Evolutionary conservation across 2,797 vertebrate species (phyloP).

Genomic region (Mormyrops attenuatus): DNA sequence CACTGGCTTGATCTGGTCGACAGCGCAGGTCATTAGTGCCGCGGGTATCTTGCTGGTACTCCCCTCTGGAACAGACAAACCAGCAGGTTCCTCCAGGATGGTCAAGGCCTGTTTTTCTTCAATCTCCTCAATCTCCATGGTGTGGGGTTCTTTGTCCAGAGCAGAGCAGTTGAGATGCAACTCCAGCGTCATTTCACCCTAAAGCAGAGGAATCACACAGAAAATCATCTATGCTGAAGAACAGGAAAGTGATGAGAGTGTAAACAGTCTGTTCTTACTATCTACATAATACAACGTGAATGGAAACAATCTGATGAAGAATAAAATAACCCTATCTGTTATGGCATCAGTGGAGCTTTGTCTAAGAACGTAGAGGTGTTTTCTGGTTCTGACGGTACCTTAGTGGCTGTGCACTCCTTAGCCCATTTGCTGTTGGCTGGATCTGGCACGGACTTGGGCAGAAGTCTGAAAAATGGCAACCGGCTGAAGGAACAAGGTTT

Average conservation of each 20-base stretch:
- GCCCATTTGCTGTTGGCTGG: slow-evolving; percentile 88
- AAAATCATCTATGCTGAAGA: neutral
- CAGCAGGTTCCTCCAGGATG: neutral
- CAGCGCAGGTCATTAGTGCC: neutral
- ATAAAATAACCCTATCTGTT: neutral
- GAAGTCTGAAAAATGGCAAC: slow-evolving; percentile 41
- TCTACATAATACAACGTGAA: neutral
- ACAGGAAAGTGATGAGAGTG: neutral
- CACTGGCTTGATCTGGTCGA: slow-evolving; percentile 17
- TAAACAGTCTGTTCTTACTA: neutral
- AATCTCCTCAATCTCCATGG: slow-evolving; percentile 63
- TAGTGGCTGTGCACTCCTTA: slow-evolving; percentile 52
- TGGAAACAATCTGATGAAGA: neutral
- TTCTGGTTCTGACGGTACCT: slow-evolving; percentile 57
- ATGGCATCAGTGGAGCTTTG: neutral
- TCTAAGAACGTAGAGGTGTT: neutral
- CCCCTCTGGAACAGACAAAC: neutral
- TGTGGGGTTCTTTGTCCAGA: slow-evolving; percentile 56
- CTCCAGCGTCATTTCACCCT: slow-evolving; percentile 60
- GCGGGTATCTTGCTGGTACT: neutral
- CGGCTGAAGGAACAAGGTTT: slow-evolving; percentile 31
- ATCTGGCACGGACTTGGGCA: slow-evolving; percentile 73
- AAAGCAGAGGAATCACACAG: slow-evolving; percentile 4
- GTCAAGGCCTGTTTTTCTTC: neutral
- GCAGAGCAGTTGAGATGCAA: slow-evolving; percentile 40